phyloP scores from a whole-genome alignment of 2,797 vertebrate genomes.

The Chromobotia macracanthus region DNA sequence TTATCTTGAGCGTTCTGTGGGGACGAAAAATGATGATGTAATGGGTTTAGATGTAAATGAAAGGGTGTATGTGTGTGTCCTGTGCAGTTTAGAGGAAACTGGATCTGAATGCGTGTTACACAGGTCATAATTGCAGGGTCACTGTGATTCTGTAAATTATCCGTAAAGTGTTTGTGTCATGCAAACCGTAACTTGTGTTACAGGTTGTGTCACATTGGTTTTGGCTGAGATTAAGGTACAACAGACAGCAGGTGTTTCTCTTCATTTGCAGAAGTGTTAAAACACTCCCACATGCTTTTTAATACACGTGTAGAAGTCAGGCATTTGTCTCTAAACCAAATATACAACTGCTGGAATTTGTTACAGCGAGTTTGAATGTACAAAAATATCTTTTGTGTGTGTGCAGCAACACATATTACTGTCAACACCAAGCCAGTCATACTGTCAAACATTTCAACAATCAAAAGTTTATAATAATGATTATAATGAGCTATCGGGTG shows the following conservation, averaged over 20 bases:
- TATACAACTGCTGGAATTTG: no score
- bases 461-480: no score
- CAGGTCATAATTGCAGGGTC: neutral
- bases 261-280: neutral
- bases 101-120: neutral
- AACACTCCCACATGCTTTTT: neutral
- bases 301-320: no score
- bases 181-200: neutral
- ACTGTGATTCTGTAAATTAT: neutral
- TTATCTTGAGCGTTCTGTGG: conserved; percentile 81
- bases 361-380: no score
- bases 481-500: no score
- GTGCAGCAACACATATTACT: no score
- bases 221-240: neutral
- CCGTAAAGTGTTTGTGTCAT: neutral
- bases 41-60: no score
- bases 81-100: neutral
- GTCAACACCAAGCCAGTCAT: no score
- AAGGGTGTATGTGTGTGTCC: neutral
- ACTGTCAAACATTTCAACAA: no score
- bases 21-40: no score
- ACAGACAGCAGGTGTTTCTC: neutral
- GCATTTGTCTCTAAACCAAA: no score
- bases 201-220: neutral
- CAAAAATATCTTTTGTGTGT: no score